A percentile compares a stretch with the other conserved stretches of the same genome.
These are phyloP conservation scores for Pholis gunnellus DNA, from an alignment of 2,113 vertebrate species.

Conservation along the genomic window DNA sequence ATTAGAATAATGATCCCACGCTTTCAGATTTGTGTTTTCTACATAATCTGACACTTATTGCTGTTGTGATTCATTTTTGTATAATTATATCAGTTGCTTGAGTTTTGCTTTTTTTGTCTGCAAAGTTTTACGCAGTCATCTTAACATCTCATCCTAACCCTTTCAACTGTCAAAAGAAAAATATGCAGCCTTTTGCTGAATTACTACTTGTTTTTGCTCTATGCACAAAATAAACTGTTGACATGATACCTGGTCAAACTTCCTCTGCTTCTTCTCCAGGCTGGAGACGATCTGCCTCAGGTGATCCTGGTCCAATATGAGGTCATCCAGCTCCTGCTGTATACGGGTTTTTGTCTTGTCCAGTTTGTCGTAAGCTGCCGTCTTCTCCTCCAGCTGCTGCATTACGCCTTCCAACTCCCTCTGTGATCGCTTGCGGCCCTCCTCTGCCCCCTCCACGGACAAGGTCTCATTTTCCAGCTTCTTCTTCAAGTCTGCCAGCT, in stretches of 20 bases:
- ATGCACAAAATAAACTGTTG: not conserved
- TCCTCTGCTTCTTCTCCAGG: conserved; percentile 98
- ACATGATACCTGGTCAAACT: conserved; percentile 94
- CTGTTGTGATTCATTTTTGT: too few relatives aligned
- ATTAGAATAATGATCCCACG: not conserved
- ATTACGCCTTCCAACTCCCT: conserved; percentile 88
- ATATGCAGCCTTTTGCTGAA: not conserved
- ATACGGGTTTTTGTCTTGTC: conserved; percentile 96
- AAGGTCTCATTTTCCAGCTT: conserved; percentile 90
- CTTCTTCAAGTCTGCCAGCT: conserved; percentile 93
- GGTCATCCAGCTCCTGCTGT: conserved; percentile 96
- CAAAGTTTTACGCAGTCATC: not conserved
- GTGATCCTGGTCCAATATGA: conserved; percentile 92
- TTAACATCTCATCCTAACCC: not conserved
- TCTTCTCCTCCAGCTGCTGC: conserved; percentile 92
- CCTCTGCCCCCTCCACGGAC: conserved; percentile 88
- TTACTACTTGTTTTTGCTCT: not conserved
- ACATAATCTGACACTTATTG: not conserved
- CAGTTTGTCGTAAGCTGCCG: conserved; percentile 91
- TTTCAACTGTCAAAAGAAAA: not conserved
- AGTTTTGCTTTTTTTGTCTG: not conserved
- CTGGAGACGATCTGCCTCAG: conserved; percentile 92
- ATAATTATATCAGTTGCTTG: not conserved
- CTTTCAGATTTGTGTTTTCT: not conserved
- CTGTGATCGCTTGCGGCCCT: conserved; percentile 90